Percentiles rank a stretch among this genome's conserved stretches.
These are phyloP conservation scores for Drosophila sordidula DNA, from an alignment of 2,888 invertebrate genomes.

Conservation along the genomic window DNA sequence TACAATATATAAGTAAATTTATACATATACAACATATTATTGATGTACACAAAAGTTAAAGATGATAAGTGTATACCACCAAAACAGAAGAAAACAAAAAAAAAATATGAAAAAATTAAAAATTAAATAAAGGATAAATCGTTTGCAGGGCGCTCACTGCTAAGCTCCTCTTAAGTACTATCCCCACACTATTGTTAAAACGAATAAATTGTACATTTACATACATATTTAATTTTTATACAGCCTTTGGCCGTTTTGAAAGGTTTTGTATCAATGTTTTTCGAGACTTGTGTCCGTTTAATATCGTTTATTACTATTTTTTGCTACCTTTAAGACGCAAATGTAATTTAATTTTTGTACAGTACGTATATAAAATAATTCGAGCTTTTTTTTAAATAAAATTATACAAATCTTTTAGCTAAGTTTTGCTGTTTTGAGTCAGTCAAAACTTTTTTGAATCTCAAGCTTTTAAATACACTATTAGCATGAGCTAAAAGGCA, in stretches of 20 bases:
- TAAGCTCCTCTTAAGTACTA: slow-evolving; percentile 24
- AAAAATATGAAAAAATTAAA: background rate
- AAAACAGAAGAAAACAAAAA: slow-evolving; percentile 4
- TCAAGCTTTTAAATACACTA: slow-evolving; percentile 6
- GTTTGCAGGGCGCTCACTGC: slow-evolving; percentile 26
- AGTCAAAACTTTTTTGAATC: background rate
- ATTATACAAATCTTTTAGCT: background rate
- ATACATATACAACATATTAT: slow-evolving; percentile 12
- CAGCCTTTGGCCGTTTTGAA: slow-evolving; percentile 37
- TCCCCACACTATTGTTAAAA: slow-evolving; percentile 13
- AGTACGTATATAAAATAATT: slow-evolving; percentile 14
- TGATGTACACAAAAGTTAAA: slow-evolving; percentile 18
- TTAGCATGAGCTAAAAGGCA: background rate
- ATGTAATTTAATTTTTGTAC: slow-evolving; percentile 33
- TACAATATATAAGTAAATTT: slow-evolving; percentile 15
- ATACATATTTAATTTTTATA: slow-evolving; percentile 33
- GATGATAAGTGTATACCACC: slow-evolving; percentile 42
- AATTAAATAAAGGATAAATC: background rate
- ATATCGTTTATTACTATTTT: slow-evolving; percentile 19
- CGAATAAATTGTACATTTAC: slow-evolving; percentile 24
- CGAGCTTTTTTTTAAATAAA: slow-evolving; percentile 1
- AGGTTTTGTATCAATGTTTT: slow-evolving; percentile 32
- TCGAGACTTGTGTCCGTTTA: slow-evolving; percentile 24
- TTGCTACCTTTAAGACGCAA: slow-evolving; percentile 27
- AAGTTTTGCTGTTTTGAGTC: background rate